A percentile compares a stretch with the other conserved stretches of the same genome.
Conservation (phyloP, 2,113 vertebrate genomes). For the Lamprotornis superbus region DNA sequence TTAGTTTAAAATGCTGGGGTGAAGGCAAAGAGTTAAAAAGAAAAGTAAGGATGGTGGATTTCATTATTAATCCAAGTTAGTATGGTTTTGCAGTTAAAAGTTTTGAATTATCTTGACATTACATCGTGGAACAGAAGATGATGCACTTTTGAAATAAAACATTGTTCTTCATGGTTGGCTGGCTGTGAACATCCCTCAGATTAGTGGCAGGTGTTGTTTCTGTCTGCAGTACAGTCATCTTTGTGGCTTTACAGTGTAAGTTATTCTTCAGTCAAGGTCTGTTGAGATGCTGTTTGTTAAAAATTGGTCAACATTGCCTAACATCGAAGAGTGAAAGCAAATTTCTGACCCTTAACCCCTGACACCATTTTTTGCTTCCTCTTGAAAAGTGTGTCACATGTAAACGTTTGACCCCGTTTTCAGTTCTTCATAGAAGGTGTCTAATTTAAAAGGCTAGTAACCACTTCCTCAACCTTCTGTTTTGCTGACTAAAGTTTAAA, state of each 20-base stretch:
- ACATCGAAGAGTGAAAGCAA: background rate
- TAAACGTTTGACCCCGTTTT: background rate
- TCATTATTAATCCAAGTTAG: background rate
- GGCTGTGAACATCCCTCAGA: background rate
- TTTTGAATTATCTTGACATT: background rate
- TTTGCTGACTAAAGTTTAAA: background rate
- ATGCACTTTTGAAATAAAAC: background rate
- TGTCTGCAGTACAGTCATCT: background rate
- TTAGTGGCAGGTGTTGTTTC: background rate
- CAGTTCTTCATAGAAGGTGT: background rate
- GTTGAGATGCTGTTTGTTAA: background rate
- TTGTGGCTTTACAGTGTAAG: background rate
- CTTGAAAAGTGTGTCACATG: background rate
- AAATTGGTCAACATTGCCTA: background rate
- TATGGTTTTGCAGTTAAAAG: background rate
- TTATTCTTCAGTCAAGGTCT: background rate
- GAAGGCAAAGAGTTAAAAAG: background rate
- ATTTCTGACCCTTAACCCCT: background rate
- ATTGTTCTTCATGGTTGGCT: rapidly evolving
- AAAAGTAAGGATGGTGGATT: background rate
- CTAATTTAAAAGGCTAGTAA: background rate
- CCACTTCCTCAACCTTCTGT: background rate
- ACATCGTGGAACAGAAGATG: background rate
- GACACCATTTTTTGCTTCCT: background rate
- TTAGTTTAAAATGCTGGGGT: background rate